phyloP scores from a whole-genome alignment of 1,140 invertebrate genomes.

The Pseudomyrmex pallidus region DNA sequence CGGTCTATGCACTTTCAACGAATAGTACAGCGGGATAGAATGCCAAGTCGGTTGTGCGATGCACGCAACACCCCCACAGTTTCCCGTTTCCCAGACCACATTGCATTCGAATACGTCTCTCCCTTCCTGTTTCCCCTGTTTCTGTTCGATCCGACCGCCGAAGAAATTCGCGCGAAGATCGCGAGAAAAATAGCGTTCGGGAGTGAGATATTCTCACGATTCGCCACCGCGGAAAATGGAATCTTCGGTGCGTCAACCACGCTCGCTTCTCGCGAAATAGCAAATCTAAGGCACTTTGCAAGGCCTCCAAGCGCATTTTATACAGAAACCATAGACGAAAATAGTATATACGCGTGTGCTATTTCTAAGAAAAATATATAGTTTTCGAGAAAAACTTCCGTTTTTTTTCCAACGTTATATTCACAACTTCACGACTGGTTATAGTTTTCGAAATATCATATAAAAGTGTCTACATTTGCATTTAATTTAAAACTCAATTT shows the following conservation, averaged over 20 bases:
- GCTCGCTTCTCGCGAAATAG: constrained; percentile 56
- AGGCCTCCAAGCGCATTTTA: background rate
- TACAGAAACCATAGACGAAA: constrained; percentile 15
- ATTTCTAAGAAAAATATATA: background rate
- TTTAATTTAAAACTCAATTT: background rate
- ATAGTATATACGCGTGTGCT: background rate
- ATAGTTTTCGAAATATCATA: constrained; percentile 3
- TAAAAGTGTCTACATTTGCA: background rate
- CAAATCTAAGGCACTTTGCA: constrained; percentile 30
- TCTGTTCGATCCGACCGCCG: constrained; percentile 34
- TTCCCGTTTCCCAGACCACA: constrained; percentile 45
- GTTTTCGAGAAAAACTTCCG: background rate
- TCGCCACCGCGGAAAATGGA: constrained; percentile 70
- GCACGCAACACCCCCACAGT: constrained; percentile 61
- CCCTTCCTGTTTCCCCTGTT: background rate
- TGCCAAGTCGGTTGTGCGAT: constrained; percentile 47
- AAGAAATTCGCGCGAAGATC: constrained; percentile 24
- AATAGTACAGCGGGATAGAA: constrained; percentile 54
- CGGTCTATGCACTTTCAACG: constrained; percentile 61
- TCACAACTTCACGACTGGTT: background rate
- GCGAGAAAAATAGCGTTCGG: constrained; percentile 56
- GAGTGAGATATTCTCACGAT: constrained; percentile 60
- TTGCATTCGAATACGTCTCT: constrained; percentile 31
- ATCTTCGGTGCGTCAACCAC: constrained; percentile 67
- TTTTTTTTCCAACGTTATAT: background rate